Evolutionary conservation across 2,797 vertebrate genomes (phyloP), one percentile per base, ranked within the genome.

Genomic region (Lagocephalus sceleratus): DNA sequence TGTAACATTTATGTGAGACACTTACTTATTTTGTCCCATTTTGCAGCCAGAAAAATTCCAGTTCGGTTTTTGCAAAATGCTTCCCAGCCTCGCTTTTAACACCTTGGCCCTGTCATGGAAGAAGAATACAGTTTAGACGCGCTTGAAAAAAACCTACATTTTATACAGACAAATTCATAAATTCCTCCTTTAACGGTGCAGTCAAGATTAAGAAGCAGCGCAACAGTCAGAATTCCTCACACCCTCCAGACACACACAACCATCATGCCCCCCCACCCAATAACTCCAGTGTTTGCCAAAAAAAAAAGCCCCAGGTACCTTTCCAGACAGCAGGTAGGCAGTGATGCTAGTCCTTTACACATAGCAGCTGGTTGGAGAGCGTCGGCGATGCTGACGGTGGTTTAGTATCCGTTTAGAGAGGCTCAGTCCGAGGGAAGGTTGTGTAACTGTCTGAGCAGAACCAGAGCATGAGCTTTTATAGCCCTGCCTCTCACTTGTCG

Each of bases 301-400:
- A 63, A 17, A 45, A 61, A 58, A 63, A 67, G 62, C 44, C 9
- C 12, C 21, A 43, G 5, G 81, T 94, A 98, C 94, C 94, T 94
- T 86, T 97, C 94, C 85, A 96, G 81, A 84, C 92, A 95, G 85
- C 88, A 78, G 78, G 78, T 84, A n/a, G 93, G 90, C 62, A 95
- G 88, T 0, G 88, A 75, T 68, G 91, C 66, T 60, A 95, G 79
- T 77, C 91, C 93, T 79, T 85, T 92, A 78, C 93, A 96, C 94
- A 97, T 95, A 51, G 64, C 48, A 54, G 78, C 72, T 48, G 62
- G 49, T 68, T 60, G 66, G 38, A 40, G 57, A 20, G 41, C 35
- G 51, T 46, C 9, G 9, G 51, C 5, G 47, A 1, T 52, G 44
- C 26, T 4, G 39, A 1, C 39, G 26, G 43, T 14, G 41, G 49